These are phyloP conservation scores for Istiophorus platypterus DNA, from an alignment of 2,113 vertebrate species.

Conservation along the genomic window DNA sequence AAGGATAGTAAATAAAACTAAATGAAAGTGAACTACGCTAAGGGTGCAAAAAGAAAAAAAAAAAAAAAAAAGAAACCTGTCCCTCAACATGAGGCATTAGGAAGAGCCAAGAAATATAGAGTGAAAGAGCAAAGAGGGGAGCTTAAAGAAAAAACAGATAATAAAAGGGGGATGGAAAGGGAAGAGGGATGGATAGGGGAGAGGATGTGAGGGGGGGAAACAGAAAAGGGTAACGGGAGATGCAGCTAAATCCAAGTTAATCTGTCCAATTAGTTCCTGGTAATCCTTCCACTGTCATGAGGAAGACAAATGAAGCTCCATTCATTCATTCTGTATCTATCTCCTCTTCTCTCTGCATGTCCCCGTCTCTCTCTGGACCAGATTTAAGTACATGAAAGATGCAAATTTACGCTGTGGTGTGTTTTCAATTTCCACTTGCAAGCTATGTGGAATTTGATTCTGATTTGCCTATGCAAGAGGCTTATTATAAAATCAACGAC, in stretches of 20 bases:
- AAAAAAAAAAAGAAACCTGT: conserved; percentile 20
- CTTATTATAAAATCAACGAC: conserved; percentile 19
- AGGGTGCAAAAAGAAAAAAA: conserved; percentile 18
- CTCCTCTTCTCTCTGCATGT: conserved; percentile 28
- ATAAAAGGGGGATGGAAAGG: too few species aligned
- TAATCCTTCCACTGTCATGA: conserved; percentile 79
- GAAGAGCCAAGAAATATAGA: conserved; percentile 50
- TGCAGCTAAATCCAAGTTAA: conserved; percentile 78
- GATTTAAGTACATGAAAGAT: conserved; percentile 49
- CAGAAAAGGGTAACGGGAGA: conserved; percentile 70
- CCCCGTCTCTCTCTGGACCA: conserved; percentile 31
- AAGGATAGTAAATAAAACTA: conserved; percentile 71
- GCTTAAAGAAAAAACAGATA: conserved; percentile 38
- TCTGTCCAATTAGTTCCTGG: conserved; percentile 80
- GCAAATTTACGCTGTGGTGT: conserved; percentile 20
- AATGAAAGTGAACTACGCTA: conserved; percentile 58
- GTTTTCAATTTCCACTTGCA: conserved; percentile 52
- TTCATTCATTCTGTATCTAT: conserved; percentile 44
- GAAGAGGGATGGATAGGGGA: conserved; percentile 9
- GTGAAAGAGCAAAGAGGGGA: conserved; percentile 29
- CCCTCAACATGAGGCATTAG: conserved; percentile 34
- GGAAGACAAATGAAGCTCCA: conserved; percentile 68
- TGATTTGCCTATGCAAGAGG: background rate
- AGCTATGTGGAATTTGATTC: conserved; percentile 5
- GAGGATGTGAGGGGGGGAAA: conserved; percentile 6